Percentiles rank a stretch among this genome's conserved stretches.
Evolutionary conservation across 2,113 vertebrate genomes (phyloP).

Genomic region (Paradoxurus hermaphroditus): DNA sequence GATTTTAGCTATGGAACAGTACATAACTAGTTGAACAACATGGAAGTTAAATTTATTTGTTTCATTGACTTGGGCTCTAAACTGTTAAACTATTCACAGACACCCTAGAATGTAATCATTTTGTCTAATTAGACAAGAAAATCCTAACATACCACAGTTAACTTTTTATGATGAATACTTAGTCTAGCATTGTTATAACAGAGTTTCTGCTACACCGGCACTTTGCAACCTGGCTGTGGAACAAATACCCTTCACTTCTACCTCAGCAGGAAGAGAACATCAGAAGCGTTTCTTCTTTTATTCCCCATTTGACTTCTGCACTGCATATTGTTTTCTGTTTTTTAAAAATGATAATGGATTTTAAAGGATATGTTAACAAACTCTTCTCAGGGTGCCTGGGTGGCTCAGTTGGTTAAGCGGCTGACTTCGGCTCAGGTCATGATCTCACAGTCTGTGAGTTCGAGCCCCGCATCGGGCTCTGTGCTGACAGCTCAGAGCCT

Average conservation of each 20-base stretch:
- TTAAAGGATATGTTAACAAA: background rate
- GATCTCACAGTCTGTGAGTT: too few species aligned
- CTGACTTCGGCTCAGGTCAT: too few species aligned
- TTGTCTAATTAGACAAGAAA: background rate
- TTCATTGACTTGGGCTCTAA: background rate
- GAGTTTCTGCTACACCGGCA: background rate
- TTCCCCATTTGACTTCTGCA: conserved; percentile 8
- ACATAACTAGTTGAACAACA: background rate
- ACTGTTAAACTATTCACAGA: background rate
- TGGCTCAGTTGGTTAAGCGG: too few species aligned
- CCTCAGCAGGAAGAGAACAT: background rate
- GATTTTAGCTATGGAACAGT: background rate
- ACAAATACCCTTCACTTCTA: background rate
- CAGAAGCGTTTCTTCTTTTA: background rate
- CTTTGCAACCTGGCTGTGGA: background rate
- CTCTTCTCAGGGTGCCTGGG: too few species aligned
- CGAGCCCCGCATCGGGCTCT: too few species aligned
- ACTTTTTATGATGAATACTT: conserved; percentile 1
- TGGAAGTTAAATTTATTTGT: background rate
- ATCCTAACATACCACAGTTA: background rate
- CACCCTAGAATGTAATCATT: background rate
- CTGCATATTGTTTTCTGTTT: background rate
- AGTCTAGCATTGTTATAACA: background rate
- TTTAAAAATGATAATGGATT: background rate
- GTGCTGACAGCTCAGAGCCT: too few species aligned